Base-by-base conservation (phyloP, 2,797 vertebrate species). In the Melanotaenia nigrans region DNA sequence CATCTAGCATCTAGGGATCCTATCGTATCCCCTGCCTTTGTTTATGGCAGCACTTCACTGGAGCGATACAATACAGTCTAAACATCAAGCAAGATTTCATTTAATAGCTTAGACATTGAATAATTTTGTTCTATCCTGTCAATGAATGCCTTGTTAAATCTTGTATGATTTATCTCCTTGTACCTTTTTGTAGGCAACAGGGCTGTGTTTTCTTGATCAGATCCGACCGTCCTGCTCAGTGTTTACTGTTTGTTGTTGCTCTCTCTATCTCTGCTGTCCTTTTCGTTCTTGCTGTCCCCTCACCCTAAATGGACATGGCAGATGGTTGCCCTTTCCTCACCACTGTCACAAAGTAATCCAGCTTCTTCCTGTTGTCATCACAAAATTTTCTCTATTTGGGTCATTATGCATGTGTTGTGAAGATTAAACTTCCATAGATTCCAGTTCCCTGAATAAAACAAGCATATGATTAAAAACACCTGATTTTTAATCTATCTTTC, bases 261-360 rank as follows among this genome's bases (percentile, higher is more conserved):
- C 24, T 35, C 18, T 49, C n/a, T 35, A 20, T 45, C 13, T 53
- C 61, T 28, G 24, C 13, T 54, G 13, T 54, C 53, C 25, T 54
- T 54, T 28, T 12, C 47, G 11, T 11, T 35, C 22, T 35, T 53
- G 47, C 47, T 33, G n/a, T 35, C 22, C 47, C 49, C n/a, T 36
- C 62, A 25, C 32, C 33, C 47, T 22, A 33, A 51, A 8, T 14
- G n/a, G 62, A 25, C 16, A 14, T 35, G 30, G 28, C 42, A 63
- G 61, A 63, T 51, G 62, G 49, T 65, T 33, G n/a, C 47, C 62
- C 20, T 65, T 32, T 53, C 24, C 22, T 54, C 51, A 14, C 25
- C 53, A 54, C 22, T 14, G 24, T 28, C 20, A 2, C 49, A 22
- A 28, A 61, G 24, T 42, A 61, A 28, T 54, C 60, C 14, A 47